A percentile compares a stretch with the other conserved stretches of the same genome.
Evolutionary conservation across 2,113 vertebrate species (phyloP).

Genomic region (Turdus rufiventris): DNA sequence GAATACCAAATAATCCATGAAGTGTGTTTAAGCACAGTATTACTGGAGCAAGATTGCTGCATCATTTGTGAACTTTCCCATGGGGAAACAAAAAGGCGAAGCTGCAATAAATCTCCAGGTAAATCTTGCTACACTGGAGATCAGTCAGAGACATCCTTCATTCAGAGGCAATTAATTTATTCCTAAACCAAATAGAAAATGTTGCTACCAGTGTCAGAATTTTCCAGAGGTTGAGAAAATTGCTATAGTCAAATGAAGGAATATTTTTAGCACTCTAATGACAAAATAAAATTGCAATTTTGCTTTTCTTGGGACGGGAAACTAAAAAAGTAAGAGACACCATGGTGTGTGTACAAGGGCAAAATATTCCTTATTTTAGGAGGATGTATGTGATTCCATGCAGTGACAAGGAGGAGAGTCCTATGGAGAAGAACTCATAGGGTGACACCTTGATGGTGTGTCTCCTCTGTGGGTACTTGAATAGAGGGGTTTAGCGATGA

Average conservation of each 20-base stretch:
- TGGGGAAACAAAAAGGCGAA: constrained; percentile 54
- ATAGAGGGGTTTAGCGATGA: not conserved
- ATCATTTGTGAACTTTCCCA: constrained; percentile 63
- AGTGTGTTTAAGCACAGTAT: constrained; percentile 56
- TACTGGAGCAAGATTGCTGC: constrained; percentile 60
- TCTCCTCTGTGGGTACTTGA: not conserved
- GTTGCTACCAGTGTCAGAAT: not conserved
- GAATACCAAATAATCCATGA: constrained; percentile 56
- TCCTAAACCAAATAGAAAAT: constrained; percentile 18
- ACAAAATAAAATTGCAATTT: not conserved
- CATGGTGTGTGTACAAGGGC: not conserved
- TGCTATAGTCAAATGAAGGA: not conserved
- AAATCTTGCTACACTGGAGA: constrained; percentile 46
- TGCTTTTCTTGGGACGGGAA: not conserved
- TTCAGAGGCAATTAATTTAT: constrained; percentile 38
- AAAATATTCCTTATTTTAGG: not conserved
- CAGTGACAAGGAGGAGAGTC: not conserved
- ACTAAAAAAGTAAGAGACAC: not conserved
- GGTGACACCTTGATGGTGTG: not conserved
- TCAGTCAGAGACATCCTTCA: constrained; percentile 39
- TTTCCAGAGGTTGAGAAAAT: constrained; percentile 17
- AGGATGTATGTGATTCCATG: not conserved
- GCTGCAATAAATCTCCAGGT: constrained; percentile 61
- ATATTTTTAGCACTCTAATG: not conserved
- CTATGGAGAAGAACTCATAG: not conserved